Base-by-base conservation (phyloP, 2,797 vertebrate genomes). In the Muscicapa striata region DNA sequence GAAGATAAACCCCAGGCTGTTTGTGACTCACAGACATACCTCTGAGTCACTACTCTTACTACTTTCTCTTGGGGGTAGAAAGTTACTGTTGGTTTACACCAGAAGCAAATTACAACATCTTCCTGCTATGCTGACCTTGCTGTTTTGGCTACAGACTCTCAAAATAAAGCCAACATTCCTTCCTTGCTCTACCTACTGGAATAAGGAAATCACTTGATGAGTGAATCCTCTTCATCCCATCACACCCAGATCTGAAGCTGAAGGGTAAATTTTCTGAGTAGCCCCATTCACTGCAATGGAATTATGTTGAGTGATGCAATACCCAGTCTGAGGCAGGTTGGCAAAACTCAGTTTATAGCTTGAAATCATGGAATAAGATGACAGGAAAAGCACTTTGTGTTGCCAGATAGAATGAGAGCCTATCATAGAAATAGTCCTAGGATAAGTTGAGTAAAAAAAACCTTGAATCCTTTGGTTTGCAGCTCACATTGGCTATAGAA, bases 11-110 rank as follows among this genome's bases (percentile, higher is more conserved):
- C 43, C 67, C 43, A 29, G 84, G 82, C 69, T 82, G 45, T n/a
- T 61, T 0, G 1, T 92, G 93, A 93, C 67, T 95, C 92, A 80
- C 57, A 80, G 74, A 70, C 82, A 77, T 68, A 77, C 49, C 83
- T 89, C 90, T 87, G 89, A 93, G 79, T 95, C 92, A 95, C 68
- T 49, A 12, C 64, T 75, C 89, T 87, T 90, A 66, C 61, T 64
- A 24, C 63, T 90, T 89, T 77, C 93, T 90, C 84, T 89, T 36
- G n/a, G 68, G 89, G 73, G 32, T 81, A 95, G 70, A 76, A 84
- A 90, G 26, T 66, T 72, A 78, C 43, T 83, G 69, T 66, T 91
- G 69, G 34, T 89, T 91, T 87, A 85, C 32, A 80, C 62, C 73
- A 88, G 58, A 30, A 40, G 78, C 84, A 87, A 94, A 91, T 92